Conservation (phyloP, 2,797 vertebrate genomes). For the Melanotaenia maccullochi region DNA sequence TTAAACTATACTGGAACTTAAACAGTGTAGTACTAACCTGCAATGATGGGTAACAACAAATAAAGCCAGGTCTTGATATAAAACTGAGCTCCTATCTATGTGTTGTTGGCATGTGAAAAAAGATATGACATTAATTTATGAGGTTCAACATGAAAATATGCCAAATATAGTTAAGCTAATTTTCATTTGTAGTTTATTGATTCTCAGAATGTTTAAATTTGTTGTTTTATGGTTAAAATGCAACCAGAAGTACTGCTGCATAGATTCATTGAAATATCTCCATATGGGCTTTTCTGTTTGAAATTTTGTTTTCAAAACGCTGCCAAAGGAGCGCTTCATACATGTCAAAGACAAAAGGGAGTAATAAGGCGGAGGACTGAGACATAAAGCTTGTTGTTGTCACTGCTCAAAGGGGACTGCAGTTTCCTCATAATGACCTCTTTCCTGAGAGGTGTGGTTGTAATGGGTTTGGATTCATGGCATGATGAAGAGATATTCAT, state of each 20-base stretch:
- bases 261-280: not conserved
- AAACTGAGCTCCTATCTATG: too few species aligned
- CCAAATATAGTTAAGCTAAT: too few species aligned
- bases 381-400: not conserved
- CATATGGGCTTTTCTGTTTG: not conserved
- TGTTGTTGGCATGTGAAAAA: too few species aligned
- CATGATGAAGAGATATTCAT: too few species aligned
- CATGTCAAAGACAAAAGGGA: not conserved
- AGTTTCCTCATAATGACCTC: not conserved
- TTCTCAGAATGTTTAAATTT: not conserved
- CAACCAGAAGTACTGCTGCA: not conserved
- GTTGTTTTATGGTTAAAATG: not conserved
- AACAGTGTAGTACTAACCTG: too few species aligned
- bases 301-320: not conserved
- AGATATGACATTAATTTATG: too few species aligned
- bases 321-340: not conserved
- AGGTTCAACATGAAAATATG: too few species aligned
- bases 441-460: not conserved
- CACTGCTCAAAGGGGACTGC: not conserved
- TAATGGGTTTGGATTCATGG: not conserved
- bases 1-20: too few species aligned
- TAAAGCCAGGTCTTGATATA: too few species aligned
- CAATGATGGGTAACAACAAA: too few species aligned
- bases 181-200: too few species aligned
- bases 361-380: not conserved